Evolutionary conservation across 2,797 vertebrate genomes (phyloP).

Genomic region (Peromyscus nudipes): DNA sequence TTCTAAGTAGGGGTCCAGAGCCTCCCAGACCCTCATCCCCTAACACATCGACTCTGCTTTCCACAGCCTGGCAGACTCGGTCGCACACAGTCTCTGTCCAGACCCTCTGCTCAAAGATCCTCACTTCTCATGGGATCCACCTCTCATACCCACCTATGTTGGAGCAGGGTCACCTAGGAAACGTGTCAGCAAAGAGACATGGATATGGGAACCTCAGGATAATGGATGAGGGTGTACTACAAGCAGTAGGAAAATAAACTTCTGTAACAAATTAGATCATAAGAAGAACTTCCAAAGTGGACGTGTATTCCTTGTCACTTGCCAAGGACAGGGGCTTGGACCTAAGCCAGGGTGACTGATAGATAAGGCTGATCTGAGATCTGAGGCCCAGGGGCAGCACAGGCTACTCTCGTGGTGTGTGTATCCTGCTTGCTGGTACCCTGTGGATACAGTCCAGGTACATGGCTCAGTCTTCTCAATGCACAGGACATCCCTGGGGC

Average conservation of each 20-base stretch:
- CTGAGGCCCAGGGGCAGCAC: rapidly evolving
- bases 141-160: too few species aligned
- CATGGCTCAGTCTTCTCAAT: rapidly evolving
- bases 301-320: neutral
- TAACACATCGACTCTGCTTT: neutral
- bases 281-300: neutral
- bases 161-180: neutral
- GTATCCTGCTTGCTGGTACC: neutral
- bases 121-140: neutral
- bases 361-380: neutral
- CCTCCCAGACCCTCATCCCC: neutral
- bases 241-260: neutral
- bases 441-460: neutral
- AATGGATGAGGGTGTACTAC: neutral
- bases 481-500: neutral
- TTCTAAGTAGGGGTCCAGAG: too few species aligned
- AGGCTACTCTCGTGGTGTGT: neutral
- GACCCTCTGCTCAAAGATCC: neutral
- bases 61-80: rapidly evolving
- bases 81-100: neutral
- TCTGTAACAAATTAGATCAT: neutral
- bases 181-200: neutral
- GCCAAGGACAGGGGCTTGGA: too few species aligned
- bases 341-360: rapidly evolving
- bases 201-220: too few species aligned